A percentile compares a stretch with the other conserved stretches of the same genome.
Evolutionary conservation across 2,888 invertebrate genomes (phyloP).

Genomic region (Dendrolimus pini): DNA sequence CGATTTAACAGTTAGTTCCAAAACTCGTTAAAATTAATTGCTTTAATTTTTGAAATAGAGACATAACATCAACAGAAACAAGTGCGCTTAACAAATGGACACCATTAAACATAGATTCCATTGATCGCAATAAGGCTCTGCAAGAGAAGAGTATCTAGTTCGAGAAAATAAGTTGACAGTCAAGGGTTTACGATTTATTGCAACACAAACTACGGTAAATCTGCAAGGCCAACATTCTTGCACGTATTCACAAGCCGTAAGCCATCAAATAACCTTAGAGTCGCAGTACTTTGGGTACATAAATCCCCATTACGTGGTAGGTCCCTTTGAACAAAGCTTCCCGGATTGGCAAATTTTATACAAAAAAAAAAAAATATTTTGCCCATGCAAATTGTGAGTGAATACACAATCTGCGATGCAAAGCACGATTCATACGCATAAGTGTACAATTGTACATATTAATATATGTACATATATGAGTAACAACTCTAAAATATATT

Average conservation of each 20-base stretch:
- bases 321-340: constrained; percentile 13
- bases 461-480: no score
- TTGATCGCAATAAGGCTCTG: neutral
- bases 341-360: constrained; percentile 2
- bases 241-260: constrained; percentile 51
- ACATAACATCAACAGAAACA: constrained; percentile 4
- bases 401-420: no score
- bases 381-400: neutral
- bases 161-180: constrained; percentile 16
- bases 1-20: constrained; percentile 18
- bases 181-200: constrained; percentile 38
- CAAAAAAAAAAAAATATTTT: no score
- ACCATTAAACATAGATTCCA: neutral
- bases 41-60: constrained; percentile 14
- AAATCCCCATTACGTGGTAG: constrained; percentile 33
- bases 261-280: constrained; percentile 53
- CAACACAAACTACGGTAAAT: constrained; percentile 46
- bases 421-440: no score
- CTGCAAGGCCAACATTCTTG: constrained; percentile 59
- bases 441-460: no score
- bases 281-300: constrained; percentile 26
- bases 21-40: constrained; percentile 20
- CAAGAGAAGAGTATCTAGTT: neutral
- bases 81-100: neutral
- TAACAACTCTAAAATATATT: no score